Evolutionary conservation across 2,797 vertebrate genomes (phyloP).

Genomic region (Poliocrania exsul): DNA sequence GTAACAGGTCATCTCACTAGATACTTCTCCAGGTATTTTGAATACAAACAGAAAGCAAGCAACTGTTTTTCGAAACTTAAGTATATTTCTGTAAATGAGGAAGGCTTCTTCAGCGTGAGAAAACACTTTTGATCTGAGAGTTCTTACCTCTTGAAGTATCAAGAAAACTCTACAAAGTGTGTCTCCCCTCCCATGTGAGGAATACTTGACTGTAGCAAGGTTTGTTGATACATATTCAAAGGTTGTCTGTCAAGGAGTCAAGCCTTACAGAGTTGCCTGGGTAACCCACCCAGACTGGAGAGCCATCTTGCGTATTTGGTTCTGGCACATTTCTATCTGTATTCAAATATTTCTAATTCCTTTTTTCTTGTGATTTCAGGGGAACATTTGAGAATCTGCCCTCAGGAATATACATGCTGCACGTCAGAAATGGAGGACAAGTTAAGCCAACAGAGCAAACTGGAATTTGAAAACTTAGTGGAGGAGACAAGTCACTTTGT

Average conservation of each 20-base stretch:
- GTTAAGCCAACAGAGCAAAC: constrained; percentile 90
- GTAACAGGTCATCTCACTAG: background rate
- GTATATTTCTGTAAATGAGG: background rate
- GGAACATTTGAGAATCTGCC: constrained; percentile 90
- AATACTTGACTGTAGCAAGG: background rate
- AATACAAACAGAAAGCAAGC: background rate
- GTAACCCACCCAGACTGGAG: background rate
- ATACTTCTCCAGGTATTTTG: background rate
- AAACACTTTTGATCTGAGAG: background rate
- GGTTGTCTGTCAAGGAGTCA: background rate
- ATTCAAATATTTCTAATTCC: background rate
- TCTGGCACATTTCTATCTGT: background rate
- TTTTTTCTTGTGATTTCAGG: constrained; percentile 79
- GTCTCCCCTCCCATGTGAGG: background rate
- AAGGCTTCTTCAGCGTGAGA: background rate
- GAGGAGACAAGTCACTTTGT: constrained; percentile 91
- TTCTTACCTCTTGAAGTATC: background rate
- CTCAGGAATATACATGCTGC: constrained; percentile 93
- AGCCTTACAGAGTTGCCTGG: background rate
- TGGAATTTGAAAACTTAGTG: constrained; percentile 92
- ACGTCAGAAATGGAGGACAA: constrained; percentile 94
- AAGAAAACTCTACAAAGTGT: background rate
- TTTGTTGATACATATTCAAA: background rate
- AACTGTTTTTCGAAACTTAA: background rate
- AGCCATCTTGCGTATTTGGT: background rate